These are phyloP conservation scores for Thamnaconus septentrionalis DNA, from an alignment of 2,113 vertebrate genomes.

Conservation along the genomic window DNA sequence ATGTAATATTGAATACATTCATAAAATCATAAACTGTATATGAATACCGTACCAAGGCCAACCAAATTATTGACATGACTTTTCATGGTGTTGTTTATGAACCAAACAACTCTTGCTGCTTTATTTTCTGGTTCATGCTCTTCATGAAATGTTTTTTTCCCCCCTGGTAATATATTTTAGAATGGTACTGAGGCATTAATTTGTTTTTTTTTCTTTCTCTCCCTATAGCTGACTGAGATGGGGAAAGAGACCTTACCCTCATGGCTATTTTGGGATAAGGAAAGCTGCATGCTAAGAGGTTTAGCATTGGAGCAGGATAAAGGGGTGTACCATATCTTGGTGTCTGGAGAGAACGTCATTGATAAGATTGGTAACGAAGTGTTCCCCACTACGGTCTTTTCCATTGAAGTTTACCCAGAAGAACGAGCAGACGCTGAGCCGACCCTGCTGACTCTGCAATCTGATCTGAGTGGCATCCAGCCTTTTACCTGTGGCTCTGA, in stretches of 20 bases:
- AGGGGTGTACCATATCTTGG: conserved; percentile 89
- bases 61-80: no score
- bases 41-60: no score
- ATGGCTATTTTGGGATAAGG: conserved; percentile 89
- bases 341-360: conserved; percentile 75
- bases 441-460: conserved; percentile 73
- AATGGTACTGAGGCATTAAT: conserved; percentile 4
- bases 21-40: no score
- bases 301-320: conserved; percentile 92
- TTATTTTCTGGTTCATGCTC: not conserved
- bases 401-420: conserved; percentile 91
- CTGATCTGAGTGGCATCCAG: conserved; percentile 64
- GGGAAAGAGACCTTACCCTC: conserved; percentile 87
- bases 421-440: conserved; percentile 87
- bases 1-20: no score
- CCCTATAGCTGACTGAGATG: conserved; percentile 82
- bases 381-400: conserved; percentile 84
- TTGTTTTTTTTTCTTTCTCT: conserved; percentile 26
- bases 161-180: conserved; percentile 1
- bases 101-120: not conserved
- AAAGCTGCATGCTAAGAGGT: conserved; percentile 82
- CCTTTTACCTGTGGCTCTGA: conserved; percentile 83
- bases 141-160: not conserved
- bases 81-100: no score
- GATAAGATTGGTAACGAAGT: conserved; percentile 79